Percentiles rank a stretch among this genome's conserved stretches.
Conservation (phyloP, 2,888 invertebrate genomes). For the Drosophila nigritarsus region DNA sequence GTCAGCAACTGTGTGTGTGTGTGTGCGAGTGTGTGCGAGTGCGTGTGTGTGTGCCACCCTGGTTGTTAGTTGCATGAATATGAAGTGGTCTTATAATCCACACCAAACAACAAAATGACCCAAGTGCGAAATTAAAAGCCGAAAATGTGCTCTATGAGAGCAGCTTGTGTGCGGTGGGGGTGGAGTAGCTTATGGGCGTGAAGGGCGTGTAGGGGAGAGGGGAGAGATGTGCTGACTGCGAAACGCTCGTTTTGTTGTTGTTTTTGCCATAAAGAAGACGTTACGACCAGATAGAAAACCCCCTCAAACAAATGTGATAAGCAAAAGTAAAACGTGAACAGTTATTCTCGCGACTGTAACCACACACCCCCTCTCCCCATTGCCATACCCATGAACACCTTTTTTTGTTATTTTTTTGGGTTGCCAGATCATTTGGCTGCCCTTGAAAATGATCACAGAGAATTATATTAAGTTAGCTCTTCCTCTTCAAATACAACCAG, state of each 20-base stretch:
- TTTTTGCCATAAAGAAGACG: constrained; percentile 54
- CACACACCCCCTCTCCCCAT: background rate
- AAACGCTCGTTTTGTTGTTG: constrained; percentile 36
- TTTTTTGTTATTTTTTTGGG: background rate
- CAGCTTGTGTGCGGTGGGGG: constrained; percentile 12
- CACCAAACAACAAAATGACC: constrained; percentile 82
- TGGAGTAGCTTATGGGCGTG: background rate
- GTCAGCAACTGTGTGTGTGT: constrained; percentile 34
- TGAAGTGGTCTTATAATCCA: constrained; percentile 83
- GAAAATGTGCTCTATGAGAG: constrained; percentile 68
- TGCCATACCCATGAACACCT: background rate
- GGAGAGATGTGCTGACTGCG: constrained; percentile 61
- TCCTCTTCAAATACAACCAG: background rate
- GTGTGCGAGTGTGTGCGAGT: constrained; percentile 28
- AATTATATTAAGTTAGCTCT: background rate
- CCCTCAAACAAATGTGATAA: constrained; percentile 22
- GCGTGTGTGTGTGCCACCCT: constrained; percentile 35
- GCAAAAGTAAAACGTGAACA: constrained; percentile 32
- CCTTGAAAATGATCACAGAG: constrained; percentile 14
- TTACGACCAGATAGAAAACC: constrained; percentile 30
- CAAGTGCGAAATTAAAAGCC: constrained; percentile 82
- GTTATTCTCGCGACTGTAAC: background rate
- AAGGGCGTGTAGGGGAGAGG: background rate
- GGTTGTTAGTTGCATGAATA: constrained; percentile 82
- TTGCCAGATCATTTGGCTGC: background rate